Conservation (phyloP, 2,113 vertebrate species). For the Leucosticte australis region DNA sequence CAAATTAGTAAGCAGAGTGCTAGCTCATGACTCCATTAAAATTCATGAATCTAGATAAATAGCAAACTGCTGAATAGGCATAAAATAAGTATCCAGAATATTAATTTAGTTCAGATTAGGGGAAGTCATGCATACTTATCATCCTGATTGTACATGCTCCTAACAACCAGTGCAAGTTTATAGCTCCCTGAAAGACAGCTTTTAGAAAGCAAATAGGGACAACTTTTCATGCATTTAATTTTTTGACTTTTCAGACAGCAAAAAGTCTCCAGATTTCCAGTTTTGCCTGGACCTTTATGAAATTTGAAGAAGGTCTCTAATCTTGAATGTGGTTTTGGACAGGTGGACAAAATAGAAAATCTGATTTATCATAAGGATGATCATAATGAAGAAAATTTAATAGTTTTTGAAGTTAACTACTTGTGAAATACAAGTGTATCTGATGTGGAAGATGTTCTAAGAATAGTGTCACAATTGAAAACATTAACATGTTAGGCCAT, state of each 20-base stretch:
- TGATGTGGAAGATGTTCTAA: background rate
- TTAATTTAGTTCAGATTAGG: background rate
- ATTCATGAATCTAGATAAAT: background rate
- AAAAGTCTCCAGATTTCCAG: background rate
- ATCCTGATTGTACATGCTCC: background rate
- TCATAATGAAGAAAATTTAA: background rate
- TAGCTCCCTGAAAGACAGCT: background rate
- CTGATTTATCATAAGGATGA: background rate
- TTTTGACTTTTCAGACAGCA: background rate
- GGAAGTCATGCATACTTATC: background rate
- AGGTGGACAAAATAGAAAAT: background rate
- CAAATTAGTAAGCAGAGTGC: background rate
- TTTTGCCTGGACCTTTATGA: background rate
- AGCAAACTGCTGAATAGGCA: background rate
- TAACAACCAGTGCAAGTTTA: background rate
- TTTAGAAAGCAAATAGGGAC: background rate
- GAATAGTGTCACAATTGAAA: background rate
- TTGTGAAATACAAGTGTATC: background rate
- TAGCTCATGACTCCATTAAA: background rate
- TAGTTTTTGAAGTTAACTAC: background rate
- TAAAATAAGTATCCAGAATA: background rate
- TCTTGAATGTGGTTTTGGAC: background rate
- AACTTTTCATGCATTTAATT: background rate
- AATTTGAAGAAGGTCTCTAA: background rate
- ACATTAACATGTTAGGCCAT: background rate